Base-by-base conservation (phyloP, 2,113 vertebrate species). In the Danionella cerebrum region DNA sequence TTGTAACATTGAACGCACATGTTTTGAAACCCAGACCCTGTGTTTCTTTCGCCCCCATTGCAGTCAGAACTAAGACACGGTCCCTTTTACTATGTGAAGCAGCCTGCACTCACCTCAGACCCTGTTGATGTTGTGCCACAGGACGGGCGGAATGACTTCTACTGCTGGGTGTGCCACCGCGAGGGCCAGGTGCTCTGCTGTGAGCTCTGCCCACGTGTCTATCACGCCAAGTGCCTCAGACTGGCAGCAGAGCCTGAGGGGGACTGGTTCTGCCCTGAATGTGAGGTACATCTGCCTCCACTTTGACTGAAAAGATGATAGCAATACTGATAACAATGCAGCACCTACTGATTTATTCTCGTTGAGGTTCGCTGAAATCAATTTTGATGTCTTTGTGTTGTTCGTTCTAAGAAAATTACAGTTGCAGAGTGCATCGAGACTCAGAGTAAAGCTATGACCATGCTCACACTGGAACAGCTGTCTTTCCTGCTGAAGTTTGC, bases 161-260 rank as follows among this genome's bases (percentile, higher is more conserved):
- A 98, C 91, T 99, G 96, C 91, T 99, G 96, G 96, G 72, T 99
- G 92, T 99, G 96, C 91, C 96, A 99, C 89, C 96, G 96, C 84
- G 96, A 99, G 96, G 96, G 96, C 85, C 96, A 99, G 93, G 96
- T 99, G 91, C 96, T 99, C 91, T 99, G 96, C 94, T 99, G 96
- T 90, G 96, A 99, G 88, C 96, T 99, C 91, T 99, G 96, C 83
- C 96, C 96, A 84, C 93, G 96, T 87, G 96, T 98, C 92, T 99
- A 99, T 93, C 96, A 99, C 80, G 96, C 96, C 91, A 98, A 98
- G 93, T 99, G 96, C 87, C 96, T 99, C 92, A 99, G 97, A 97
- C 94, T 99, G 91, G 94, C 94, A 83, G 94, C 96, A 45, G 96
- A 99, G 91, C 96, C 96, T 82, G 96, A 99, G 90, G 96, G 96